A percentile compares a stretch with the other conserved stretches of the same genome.
phyloP scores from a whole-genome alignment of 2,113 vertebrate genomes.

The Catharus fuscescens region DNA sequence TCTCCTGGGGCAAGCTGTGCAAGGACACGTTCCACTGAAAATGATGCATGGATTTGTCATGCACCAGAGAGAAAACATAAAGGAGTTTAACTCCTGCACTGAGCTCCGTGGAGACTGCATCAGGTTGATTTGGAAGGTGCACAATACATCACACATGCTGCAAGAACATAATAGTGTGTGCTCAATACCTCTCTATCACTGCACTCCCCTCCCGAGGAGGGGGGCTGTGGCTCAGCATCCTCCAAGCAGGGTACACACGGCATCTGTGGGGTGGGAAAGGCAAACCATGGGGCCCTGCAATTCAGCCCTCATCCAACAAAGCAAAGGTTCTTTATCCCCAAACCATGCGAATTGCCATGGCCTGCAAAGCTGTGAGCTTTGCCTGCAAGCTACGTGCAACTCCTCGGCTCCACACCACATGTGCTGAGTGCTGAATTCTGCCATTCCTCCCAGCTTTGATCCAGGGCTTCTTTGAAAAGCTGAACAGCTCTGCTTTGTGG shows the following conservation, averaged over 20 bases:
- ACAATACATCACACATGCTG: background rate
- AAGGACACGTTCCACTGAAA: background rate
- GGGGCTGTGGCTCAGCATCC: no score
- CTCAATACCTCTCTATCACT: background rate
- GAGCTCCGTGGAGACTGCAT: background rate
- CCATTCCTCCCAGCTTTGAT: background rate
- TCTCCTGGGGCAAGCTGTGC: background rate
- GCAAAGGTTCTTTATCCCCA: background rate
- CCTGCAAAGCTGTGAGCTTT: background rate
- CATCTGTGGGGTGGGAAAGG: rapidly evolving
- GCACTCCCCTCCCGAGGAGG: background rate
- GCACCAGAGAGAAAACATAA: background rate
- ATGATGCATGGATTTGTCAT: background rate
- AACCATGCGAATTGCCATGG: background rate
- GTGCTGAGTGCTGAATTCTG: background rate
- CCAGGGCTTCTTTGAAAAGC: background rate
- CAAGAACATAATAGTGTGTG: rapidly evolving
- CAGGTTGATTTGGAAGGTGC: background rate
- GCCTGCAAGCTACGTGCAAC: rapidly evolving
- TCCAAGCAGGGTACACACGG: rapidly evolving
- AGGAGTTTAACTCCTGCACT: background rate
- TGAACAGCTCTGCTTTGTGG: background rate
- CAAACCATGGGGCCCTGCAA: background rate
- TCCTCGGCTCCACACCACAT: rapidly evolving
- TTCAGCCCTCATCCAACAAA: background rate